A percentile compares a stretch with the other conserved stretches of the same genome.
Conservation (phyloP, 2,113 vertebrate species). For the Brachypodius melanocephalos region DNA sequence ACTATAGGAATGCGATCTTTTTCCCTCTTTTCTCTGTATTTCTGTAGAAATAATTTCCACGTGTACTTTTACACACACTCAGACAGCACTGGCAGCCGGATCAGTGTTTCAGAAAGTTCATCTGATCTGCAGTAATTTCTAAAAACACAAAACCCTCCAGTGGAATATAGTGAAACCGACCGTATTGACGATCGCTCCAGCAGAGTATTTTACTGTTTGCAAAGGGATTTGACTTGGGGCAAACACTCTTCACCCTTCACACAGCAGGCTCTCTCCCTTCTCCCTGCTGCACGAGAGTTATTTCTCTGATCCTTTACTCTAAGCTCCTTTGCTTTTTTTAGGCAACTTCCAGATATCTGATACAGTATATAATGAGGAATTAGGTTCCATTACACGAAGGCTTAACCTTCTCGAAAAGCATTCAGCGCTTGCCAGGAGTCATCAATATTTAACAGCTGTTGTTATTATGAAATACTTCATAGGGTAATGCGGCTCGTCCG, state of each 20-base stretch:
- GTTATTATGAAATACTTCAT: slow-evolving; percentile 96
- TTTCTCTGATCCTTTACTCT: slow-evolving; percentile 22
- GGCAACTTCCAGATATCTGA: slow-evolving; percentile 80
- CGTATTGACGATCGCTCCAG: accelerated
- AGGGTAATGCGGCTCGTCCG: slow-evolving; percentile 85
- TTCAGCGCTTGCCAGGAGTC: slow-evolving; percentile 87
- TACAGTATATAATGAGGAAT: slow-evolving; percentile 86
- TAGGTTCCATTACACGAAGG: slow-evolving; percentile 87
- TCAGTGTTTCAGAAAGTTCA: background rate
- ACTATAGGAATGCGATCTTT: background rate
- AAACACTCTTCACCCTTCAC: background rate
- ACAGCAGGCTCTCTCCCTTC: background rate
- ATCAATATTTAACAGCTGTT: slow-evolving; percentile 99
- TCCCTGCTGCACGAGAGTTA: background rate
- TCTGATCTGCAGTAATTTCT: background rate
- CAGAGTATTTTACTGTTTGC: background rate
- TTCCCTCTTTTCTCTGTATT: background rate
- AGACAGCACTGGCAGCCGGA: background rate
- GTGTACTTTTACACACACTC: background rate
- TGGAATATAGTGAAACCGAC: background rate
- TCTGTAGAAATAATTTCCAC: background rate
- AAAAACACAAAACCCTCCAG: background rate
- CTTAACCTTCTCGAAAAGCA: slow-evolving; percentile 85
- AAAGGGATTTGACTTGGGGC: background rate
- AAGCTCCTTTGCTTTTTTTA: slow-evolving; percentile 65